Conservation (phyloP, 2,797 vertebrate species). For the Chlorospingus semifuscus region DNA sequence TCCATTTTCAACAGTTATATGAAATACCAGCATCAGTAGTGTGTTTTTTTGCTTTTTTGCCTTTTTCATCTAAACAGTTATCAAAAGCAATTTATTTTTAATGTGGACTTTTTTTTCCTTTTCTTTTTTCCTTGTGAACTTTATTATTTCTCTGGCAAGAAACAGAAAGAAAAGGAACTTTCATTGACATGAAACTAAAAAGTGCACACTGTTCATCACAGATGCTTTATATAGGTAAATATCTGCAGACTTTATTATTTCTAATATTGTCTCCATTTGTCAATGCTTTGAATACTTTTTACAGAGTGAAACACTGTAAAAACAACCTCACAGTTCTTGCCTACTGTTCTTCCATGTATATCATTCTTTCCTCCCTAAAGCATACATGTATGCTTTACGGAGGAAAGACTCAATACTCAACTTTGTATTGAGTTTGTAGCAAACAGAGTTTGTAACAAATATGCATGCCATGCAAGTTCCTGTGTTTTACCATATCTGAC, state of each 20-base stretch:
- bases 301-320: background rate
- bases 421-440: background rate
- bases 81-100: conserved; percentile 14
- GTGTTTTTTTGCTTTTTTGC: background rate
- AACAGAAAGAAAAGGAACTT: background rate
- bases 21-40: background rate
- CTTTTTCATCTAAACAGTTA: background rate
- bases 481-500: background rate
- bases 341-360: background rate
- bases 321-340: background rate
- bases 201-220: background rate
- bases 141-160: background rate
- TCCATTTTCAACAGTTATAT: conserved; percentile 1
- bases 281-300: background rate
- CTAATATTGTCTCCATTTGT: background rate
- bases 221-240: background rate
- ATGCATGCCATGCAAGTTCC: background rate
- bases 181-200: background rate
- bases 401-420: too few relatives aligned
- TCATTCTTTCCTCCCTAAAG: background rate
- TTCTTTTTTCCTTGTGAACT: background rate
- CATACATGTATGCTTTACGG: too few relatives aligned
- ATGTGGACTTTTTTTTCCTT: background rate
- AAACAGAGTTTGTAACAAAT: background rate
- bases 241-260: background rate